A percentile compares a stretch with the other conserved stretches of the same genome.
Conservation (phyloP, 2,797 vertebrate genomes). For the Syncerus caffer region DNA sequence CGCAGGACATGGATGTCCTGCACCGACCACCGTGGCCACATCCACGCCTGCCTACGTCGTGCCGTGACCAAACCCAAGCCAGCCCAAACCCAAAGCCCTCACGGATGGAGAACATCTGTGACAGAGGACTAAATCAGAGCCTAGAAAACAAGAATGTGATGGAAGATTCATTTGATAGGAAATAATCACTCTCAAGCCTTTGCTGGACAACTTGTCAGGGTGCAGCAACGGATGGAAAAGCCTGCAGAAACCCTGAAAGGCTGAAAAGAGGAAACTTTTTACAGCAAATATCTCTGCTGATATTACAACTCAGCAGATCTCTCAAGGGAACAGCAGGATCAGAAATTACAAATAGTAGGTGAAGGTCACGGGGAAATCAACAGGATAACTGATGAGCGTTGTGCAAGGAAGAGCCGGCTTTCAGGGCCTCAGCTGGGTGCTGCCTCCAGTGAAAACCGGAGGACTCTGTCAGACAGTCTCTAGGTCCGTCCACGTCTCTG, state of each 20-base stretch:
- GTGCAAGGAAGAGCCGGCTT: rapidly evolving
- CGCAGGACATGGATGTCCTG: rapidly evolving
- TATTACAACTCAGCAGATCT: neutral
- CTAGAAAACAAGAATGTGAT: rapidly evolving
- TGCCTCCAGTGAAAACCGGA: neutral
- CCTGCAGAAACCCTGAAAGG: neutral
- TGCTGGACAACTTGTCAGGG: neutral
- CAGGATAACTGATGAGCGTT: rapidly evolving
- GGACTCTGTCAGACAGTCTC: neutral
- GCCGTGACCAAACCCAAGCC: too few species aligned
- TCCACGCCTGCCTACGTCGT: rapidly evolving
- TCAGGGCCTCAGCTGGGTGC: neutral
- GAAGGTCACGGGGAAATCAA: rapidly evolving
- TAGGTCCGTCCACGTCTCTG: neutral
- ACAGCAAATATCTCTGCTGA: neutral
- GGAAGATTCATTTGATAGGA: rapidly evolving
- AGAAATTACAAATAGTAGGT: rapidly evolving
- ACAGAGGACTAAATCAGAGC: rapidly evolving
- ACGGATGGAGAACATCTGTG: neutral
- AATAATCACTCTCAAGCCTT: neutral
- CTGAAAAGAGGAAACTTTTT: neutral
- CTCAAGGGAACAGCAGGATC: neutral
- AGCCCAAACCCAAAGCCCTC: neutral
- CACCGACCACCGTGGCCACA: rapidly evolving
- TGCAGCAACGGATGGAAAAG: rapidly evolving